A percentile compares a stretch with the other conserved stretches of the same genome.
Conservation (phyloP, 2,888 invertebrate genomes). For the Pelosia muscerda region DNA sequence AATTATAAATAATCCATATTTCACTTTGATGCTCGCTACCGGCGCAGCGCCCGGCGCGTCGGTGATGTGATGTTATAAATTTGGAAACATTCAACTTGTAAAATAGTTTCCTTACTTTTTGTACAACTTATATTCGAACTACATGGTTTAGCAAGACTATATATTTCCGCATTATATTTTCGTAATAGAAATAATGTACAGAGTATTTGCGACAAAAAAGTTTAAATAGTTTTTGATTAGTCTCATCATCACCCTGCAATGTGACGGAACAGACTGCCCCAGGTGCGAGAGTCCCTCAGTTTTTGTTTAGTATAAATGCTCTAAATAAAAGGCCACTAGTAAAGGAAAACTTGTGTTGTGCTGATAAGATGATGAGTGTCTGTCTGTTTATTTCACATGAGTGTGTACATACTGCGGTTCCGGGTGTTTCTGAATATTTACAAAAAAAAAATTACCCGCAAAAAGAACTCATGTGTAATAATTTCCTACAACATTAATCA, state of each 20-base stretch:
- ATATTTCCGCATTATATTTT: not conserved
- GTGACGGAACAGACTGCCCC: too few relatives aligned
- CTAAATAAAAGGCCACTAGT: too few relatives aligned
- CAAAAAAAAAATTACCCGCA: too few relatives aligned
- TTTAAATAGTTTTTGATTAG: too few relatives aligned
- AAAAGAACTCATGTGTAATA: not conserved
- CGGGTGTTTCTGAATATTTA: too few relatives aligned
- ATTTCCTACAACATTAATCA: not conserved
- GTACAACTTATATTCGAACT: not conserved
- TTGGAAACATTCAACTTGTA: slow-evolving; percentile 27
- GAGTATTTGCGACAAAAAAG: too few relatives aligned
- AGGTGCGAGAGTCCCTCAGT: too few relatives aligned
- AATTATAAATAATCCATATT: slow-evolving; percentile 14
- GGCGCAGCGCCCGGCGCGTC: not conserved
- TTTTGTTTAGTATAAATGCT: too few relatives aligned
- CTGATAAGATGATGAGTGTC: too few relatives aligned
- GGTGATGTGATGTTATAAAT: not conserved
- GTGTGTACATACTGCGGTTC: too few relatives aligned
- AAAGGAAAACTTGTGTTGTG: not conserved
- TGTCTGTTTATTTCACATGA: too few relatives aligned
- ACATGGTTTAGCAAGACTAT: not conserved
- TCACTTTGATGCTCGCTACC: slow-evolving; percentile 20
- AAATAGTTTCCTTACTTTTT: not conserved
- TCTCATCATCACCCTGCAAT: too few relatives aligned
- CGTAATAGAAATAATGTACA: not conserved